phyloP scores from a whole-genome alignment of 2,113 vertebrate species.

The Orientallactaga bullata region DNA sequence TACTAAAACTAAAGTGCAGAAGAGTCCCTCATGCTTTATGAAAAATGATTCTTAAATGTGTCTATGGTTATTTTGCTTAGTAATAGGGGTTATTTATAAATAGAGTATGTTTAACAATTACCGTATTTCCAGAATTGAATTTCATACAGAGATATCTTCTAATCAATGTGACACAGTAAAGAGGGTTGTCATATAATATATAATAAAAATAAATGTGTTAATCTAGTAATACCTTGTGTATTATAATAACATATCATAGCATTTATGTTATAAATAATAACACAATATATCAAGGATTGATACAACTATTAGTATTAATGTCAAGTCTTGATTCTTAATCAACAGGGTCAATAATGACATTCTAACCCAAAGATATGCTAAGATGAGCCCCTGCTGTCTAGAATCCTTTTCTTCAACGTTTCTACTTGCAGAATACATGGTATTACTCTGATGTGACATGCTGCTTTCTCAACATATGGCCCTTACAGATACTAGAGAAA shows the following conservation, averaged over 20 bases:
- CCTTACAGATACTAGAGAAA: neutral
- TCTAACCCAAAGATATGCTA: neutral
- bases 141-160: conserved; percentile 10
- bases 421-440: neutral
- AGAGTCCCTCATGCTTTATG: neutral
- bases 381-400: fast-evolving
- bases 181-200: neutral
- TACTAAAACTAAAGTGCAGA: neutral
- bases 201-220: neutral
- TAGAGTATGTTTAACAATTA: neutral
- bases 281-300: neutral
- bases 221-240: neutral
- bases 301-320: neutral
- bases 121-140: neutral
- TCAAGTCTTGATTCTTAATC: neutral
- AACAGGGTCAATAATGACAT: neutral
- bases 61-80: neutral
- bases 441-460: neutral
- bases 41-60: conserved; percentile 36
- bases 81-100: neutral
- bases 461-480: neutral
- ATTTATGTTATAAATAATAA: neutral
- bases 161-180: neutral
- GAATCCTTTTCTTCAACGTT: neutral
- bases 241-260: neutral